Conservation (phyloP, 2,888 invertebrate species). For the Chymomyza caudatula region DNA sequence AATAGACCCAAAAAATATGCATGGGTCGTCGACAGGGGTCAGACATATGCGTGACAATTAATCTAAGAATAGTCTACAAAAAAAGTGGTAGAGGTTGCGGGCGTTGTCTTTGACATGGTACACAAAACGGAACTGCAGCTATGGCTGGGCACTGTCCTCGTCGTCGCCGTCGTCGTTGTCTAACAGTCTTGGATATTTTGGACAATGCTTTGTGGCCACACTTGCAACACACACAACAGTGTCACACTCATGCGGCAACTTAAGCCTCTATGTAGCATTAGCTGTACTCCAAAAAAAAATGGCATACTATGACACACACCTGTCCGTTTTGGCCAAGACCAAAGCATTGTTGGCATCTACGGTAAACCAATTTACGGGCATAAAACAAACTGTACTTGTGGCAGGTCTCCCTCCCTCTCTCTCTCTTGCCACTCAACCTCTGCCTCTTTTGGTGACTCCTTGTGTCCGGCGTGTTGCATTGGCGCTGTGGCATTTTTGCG, state of each 20-base stretch:
- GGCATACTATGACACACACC: neutral
- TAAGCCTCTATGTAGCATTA: neutral
- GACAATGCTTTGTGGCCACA: neutral
- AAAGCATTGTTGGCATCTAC: neutral
- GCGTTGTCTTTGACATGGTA: constrained; percentile 46
- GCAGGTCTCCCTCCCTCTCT: constrained; percentile 18
- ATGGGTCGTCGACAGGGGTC: constrained; percentile 46
- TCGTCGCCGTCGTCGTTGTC: too few relatives aligned
- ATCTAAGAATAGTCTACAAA: constrained; percentile 52
- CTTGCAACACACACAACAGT: neutral
- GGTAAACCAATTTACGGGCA: constrained; percentile 65
- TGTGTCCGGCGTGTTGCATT: neutral
- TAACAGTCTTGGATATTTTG: neutral
- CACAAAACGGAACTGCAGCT: constrained; percentile 69
- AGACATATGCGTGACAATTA: constrained; percentile 69
- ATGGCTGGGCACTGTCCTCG: constrained; percentile 28
- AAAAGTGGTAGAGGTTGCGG: constrained; percentile 2
- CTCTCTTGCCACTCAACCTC: constrained; percentile 9
- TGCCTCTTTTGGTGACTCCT: neutral
- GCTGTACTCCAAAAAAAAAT: neutral
- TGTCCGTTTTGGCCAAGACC: neutral
- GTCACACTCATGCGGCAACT: too few relatives aligned
- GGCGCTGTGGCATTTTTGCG: constrained; percentile 24
- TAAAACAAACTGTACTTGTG: constrained; percentile 60
- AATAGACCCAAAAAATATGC: constrained; percentile 55